Evolutionary conservation across 2,113 vertebrate species (phyloP).

Genomic region (Sprattus sprattus): DNA sequence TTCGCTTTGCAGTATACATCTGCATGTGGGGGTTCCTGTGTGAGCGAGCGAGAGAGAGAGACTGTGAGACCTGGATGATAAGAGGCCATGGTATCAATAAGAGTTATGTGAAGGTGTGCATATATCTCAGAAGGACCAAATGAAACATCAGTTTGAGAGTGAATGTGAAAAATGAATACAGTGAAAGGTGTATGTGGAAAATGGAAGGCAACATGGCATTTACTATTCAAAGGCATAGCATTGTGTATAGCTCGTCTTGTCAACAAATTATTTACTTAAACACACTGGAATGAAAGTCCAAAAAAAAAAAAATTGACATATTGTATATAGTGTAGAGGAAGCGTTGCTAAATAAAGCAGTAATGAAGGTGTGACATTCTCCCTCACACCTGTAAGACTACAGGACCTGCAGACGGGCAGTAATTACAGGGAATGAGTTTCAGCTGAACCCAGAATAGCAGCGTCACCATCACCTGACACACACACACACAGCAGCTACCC

Average conservation of each 20-base stretch:
- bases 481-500: not conserved
- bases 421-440: not conserved
- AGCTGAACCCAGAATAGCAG: not conserved
- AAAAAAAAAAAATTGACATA: too few relatives aligned
- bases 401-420: not conserved
- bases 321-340: not conserved
- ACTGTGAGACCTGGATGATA: too few relatives aligned
- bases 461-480: not conserved
- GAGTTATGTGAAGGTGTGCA: too few relatives aligned
- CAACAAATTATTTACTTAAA: too few relatives aligned
- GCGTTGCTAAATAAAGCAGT: not conserved
- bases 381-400: not conserved
- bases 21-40: not conserved
- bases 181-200: too few relatives aligned
- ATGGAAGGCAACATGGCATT: too few relatives aligned
- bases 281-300: too few relatives aligned
- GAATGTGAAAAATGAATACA: too few relatives aligned
- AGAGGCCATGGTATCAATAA: not conserved
- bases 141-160: too few relatives aligned
- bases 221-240: too few relatives aligned
- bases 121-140: too few relatives aligned
- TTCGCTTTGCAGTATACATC: not conserved
- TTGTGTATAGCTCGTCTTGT: too few relatives aligned
- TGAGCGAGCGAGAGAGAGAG: not conserved
- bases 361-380: not conserved